Evolutionary conservation across 2,113 vertebrate species (phyloP).

Genomic region (Vanacampus margaritifer): DNA sequence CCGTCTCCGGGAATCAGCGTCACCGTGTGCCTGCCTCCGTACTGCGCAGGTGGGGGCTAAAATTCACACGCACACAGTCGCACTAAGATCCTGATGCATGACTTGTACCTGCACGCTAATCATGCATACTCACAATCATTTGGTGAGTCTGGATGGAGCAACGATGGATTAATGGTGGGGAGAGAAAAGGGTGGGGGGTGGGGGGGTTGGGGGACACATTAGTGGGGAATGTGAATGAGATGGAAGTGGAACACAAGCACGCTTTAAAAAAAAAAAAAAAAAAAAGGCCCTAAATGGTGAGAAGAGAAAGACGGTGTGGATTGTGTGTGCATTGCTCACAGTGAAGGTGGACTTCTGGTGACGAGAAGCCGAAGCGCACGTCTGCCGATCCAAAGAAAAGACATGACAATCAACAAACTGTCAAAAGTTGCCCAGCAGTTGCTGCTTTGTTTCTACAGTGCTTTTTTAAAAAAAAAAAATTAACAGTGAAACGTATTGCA

Average conservation of each 20-base stretch:
- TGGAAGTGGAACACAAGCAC: background rate
- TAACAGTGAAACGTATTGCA: no score
- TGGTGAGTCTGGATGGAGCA: slow-evolving; percentile 20
- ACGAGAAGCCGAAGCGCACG: slow-evolving; percentile 20
- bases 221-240: slow-evolving; percentile 14
- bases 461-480: no score
- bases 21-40: slow-evolving; percentile 82
- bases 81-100: background rate
- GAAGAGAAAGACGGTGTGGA: background rate
- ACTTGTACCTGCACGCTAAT: background rate
- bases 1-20: slow-evolving; percentile 84
- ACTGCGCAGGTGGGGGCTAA: slow-evolving; percentile 77
- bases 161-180: slow-evolving; percentile 13
- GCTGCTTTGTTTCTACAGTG: background rate
- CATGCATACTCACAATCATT: slow-evolving; percentile 57
- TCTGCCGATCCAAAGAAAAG: slow-evolving; percentile 31
- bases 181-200: slow-evolving; percentile 34
- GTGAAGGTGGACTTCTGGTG: slow-evolving; percentile 43
- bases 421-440: background rate
- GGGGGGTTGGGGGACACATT: slow-evolving; percentile 18
- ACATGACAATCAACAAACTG: background rate
- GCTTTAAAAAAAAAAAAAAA: slow-evolving; percentile 15
- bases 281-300: background rate
- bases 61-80: slow-evolving; percentile 1
- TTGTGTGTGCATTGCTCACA: slow-evolving; percentile 37